Base-by-base conservation (phyloP, 2,888 invertebrate genomes). In the Apamea monoglypha region DNA sequence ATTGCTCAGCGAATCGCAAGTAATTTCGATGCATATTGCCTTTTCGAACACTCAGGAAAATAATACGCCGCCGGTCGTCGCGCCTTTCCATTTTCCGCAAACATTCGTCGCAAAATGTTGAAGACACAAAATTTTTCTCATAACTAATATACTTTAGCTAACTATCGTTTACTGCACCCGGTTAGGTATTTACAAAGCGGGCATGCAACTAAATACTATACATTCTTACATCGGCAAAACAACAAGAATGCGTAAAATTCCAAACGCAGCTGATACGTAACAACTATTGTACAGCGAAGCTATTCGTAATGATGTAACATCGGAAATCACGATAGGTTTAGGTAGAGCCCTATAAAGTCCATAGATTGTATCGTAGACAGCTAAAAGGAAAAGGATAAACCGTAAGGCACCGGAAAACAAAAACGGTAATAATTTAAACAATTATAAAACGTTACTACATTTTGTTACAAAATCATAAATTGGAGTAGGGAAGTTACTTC, bases 401-500 rank as follows among this genome's bases (percentile, higher is more conserved):
- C 56, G 68, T 69, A 66, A 25, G 18, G 69, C 69, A 61, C 63
- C 79, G 80, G 78, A 73, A 76, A 77, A 72, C 59, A 25, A 47
- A 79, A 78, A 76, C 76, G 47, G 67, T 76, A 83, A 61, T 71
- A 32, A 75, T 74, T 79, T 67, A 67, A 74, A 77, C 64, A 74
- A 79, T 79, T 79, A 82, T 75, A 63, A 76, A 78, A 80, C 67
- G 70, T 84, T 76, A 79, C 59, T 67, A 72, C 59, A 44, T 78
- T 78, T 79, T 66, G 75, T 88, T 83, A 86, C 67, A 73, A 69
- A 80, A 85, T 82, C 78, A 82, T 70, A 82, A 86, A 87, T 88
- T 81, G 69, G 61, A 86, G 68, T 84, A 70, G 70, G 90, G 91
- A 90, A 83, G 83, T 91, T 90, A 84, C 87, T 79, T 83, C 89